These are phyloP conservation scores for Acleris emargana DNA, from an alignment of 2,888 invertebrate species.

Conservation along the genomic window DNA sequence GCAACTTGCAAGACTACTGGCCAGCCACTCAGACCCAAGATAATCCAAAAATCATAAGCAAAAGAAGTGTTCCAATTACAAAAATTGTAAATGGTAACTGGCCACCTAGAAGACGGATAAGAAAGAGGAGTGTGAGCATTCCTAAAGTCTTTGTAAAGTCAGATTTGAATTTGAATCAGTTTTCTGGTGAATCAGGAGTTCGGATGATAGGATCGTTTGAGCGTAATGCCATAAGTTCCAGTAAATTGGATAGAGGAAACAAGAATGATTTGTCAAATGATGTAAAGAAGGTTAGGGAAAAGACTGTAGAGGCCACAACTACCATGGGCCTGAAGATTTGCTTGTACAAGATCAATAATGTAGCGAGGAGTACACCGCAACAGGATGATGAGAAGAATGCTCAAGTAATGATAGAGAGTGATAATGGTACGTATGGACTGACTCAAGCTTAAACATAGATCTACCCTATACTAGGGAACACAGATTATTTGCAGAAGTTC, in stretches of 20 bases:
- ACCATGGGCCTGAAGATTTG: slow-evolving; percentile 65
- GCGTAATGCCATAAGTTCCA: slow-evolving; percentile 51
- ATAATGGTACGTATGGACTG: slow-evolving; percentile 58
- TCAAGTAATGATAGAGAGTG: slow-evolving; percentile 67
- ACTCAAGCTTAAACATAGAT: neutral
- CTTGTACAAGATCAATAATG: slow-evolving; percentile 69
- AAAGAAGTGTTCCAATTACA: slow-evolving; percentile 41
- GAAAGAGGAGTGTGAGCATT: slow-evolving; percentile 63
- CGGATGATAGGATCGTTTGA: slow-evolving; percentile 54
- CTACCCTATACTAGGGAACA: too few relatives aligned
- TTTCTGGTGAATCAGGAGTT: slow-evolving; percentile 50
- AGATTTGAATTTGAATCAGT: slow-evolving; percentile 50
- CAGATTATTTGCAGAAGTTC: too few relatives aligned
- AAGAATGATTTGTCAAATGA: slow-evolving; percentile 57
- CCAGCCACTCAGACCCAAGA: slow-evolving; percentile 48
- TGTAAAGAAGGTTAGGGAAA: slow-evolving; percentile 59
- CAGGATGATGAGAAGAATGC: slow-evolving; percentile 67
- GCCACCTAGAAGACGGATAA: slow-evolving; percentile 44
- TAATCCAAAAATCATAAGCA: slow-evolving; percentile 51
- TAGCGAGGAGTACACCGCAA: slow-evolving; percentile 68
- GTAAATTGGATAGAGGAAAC: slow-evolving; percentile 51
- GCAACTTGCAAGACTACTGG: slow-evolving; percentile 60
- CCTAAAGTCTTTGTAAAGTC: slow-evolving; percentile 55
- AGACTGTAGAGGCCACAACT: slow-evolving; percentile 55
- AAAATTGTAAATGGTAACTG: slow-evolving; percentile 45